Base-by-base conservation (phyloP, 2,888 invertebrate species). In the Pristionchus japonicus region DNA sequence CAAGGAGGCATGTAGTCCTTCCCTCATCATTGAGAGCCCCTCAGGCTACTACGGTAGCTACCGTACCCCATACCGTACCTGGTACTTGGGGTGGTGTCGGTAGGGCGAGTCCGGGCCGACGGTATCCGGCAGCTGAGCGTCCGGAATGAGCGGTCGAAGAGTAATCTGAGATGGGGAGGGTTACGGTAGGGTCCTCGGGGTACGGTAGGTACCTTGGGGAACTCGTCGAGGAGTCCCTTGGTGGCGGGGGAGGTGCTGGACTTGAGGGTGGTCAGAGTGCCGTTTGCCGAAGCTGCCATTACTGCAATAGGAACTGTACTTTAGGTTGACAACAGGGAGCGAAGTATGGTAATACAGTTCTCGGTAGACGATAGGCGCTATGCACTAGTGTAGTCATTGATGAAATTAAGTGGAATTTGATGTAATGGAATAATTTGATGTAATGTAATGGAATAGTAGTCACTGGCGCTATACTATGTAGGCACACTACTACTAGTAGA, bases 21-120 rank as follows among this genome's bases (percentile, higher is more conserved):
- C n/a, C 77, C 43, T 74, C 74, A 40, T 74, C 40, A 74, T 70
- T 61, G 23, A 31, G 6, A 15, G 23, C 17, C 34, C 34, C 74
- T 40, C 23, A n/a, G 37, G 37, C 9, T 40, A 40, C 43, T 40
- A 40, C 23, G 37, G 61, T 11, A 23, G 23, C n/a, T 64, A 64
- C 31, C 64, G 27, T n/a, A 64, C 6, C 4, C n/a, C 64, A 27
- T 31, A 82, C 49, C 37, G 88, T 87, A 92, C 92, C 91, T 89
- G 91, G 88, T 91, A 92, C 89, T 92, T 92, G 80, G 92, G 92
- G 67, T 91, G 91, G 83, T 92, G 92, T 47, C 92, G 90, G 89
- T 90, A 90, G 70, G 91, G 91, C 7, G 90, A 90, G 70, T 92
- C 92, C 31, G 92, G 91, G 86, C 91, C 91, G 40, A 91, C 91